Conservation (phyloP, 2,797 vertebrate genomes). For the Tarsius wallacei region DNA sequence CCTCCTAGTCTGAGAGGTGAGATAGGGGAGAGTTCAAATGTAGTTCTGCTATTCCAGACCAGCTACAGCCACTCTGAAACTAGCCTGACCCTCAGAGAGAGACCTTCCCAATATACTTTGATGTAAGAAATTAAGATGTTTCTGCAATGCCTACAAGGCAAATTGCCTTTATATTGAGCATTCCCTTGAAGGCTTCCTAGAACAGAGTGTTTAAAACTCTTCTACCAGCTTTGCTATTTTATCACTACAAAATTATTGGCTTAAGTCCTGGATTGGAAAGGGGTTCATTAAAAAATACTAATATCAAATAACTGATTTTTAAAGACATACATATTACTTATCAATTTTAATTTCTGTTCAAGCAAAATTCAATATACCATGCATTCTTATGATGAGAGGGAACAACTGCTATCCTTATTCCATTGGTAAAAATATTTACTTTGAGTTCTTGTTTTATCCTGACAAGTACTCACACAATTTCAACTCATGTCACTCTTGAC, state of each 20-base stretch:
- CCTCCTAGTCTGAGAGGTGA: neutral
- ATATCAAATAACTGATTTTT: conserved; percentile 42
- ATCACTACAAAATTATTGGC: neutral
- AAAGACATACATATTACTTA: conserved; percentile 3
- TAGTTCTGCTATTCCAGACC: neutral
- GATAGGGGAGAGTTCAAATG: neutral
- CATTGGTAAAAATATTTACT: conserved; percentile 1
- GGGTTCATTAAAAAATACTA: neutral
- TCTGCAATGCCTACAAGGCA: neutral
- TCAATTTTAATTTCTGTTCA: conserved; percentile 35
- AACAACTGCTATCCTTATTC: neutral
- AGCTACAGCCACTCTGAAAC: neutral
- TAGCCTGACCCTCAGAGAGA: neutral
- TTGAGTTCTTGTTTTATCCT: neutral
- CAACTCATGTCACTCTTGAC: neutral
- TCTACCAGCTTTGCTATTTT: neutral
- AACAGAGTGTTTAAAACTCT: neutral
- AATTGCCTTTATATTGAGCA: neutral
- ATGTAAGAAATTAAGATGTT: neutral
- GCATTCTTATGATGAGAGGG: neutral
- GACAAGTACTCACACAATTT: neutral
- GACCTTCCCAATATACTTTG: neutral
- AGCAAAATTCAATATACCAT: neutral
- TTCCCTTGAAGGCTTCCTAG: neutral
- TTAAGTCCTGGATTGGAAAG: neutral